Conservation (phyloP, 2,888 invertebrate species). For the Fissipunctia ypsillon region DNA sequence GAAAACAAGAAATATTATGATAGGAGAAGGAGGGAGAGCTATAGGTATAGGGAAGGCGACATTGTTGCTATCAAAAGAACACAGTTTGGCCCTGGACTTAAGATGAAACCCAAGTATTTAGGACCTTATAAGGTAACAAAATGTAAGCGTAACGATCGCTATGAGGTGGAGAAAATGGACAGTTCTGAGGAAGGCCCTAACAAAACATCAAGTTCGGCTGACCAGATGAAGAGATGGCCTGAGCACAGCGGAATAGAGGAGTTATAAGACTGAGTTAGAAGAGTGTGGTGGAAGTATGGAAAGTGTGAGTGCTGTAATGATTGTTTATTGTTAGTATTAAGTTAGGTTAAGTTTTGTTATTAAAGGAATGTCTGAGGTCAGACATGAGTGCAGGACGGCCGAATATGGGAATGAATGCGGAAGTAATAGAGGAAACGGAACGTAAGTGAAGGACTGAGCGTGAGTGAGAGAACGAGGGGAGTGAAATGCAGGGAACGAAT, state of each 20-base stretch:
- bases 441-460: neutral
- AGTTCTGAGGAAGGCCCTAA: too few species aligned
- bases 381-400: neutral
- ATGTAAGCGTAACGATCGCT: too few species aligned
- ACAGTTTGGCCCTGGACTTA: too few species aligned
- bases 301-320: neutral
- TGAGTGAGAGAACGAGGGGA: neutral
- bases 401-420: neutral
- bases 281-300: neutral
- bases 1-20: too few species aligned
- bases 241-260: neutral
- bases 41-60: too few species aligned
- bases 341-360: neutral
- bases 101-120: too few species aligned
- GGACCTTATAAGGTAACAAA: too few species aligned
- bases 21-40: too few species aligned
- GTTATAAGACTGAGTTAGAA: too few species aligned
- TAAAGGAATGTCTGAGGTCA: neutral
- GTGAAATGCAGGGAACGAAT: too few species aligned
- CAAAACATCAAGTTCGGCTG: neutral
- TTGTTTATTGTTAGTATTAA: neutral
- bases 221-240: neutral
- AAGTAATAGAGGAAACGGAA: neutral
- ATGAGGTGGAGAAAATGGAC: too few species aligned
- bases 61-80: too few species aligned